These are phyloP conservation scores for Toxotes chatareus DNA, from an alignment of 2,113 vertebrate species.

Conservation along the genomic window DNA sequence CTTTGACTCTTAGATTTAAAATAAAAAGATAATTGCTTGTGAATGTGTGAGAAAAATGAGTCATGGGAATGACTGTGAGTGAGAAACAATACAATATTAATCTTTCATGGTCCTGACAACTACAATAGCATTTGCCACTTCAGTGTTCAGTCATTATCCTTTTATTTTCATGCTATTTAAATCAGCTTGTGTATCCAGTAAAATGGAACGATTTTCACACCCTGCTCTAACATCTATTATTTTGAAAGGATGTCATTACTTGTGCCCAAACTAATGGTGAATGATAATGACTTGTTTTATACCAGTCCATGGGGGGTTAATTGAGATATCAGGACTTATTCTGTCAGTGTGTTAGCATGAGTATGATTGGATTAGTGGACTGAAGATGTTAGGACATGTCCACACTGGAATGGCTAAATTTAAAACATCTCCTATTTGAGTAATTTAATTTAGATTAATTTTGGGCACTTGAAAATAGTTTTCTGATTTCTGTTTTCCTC, in stretches of 20 bases:
- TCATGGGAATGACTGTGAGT: neutral
- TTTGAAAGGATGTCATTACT: conserved; percentile 5
- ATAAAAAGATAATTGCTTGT: neutral
- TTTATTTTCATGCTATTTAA: conserved; percentile 52
- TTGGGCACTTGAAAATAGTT: neutral
- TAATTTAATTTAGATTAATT: neutral
- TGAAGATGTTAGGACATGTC: conserved; percentile 12
- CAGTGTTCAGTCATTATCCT: neutral
- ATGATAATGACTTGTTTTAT: conserved; percentile 8
- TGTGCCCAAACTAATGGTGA: conserved; percentile 12
- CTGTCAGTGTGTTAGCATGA: neutral
- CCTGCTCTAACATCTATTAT: conserved; percentile 16
- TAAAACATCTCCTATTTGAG: neutral
- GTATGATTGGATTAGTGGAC: conserved; percentile 20
- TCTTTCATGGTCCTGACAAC: conserved; percentile 6
- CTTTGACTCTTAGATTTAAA: neutral
- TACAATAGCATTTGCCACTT: neutral
- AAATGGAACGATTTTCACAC: conserved; percentile 18
- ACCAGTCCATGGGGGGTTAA: conserved; percentile 24
- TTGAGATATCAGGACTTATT: neutral
- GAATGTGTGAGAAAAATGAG: neutral
- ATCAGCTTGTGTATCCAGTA: conserved; percentile 18
- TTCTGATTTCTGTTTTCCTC: neutral
- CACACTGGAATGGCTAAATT: neutral
- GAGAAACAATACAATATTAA: neutral